Conservation (phyloP, 2,797 vertebrate species). For the Pitangus sulphuratus region DNA sequence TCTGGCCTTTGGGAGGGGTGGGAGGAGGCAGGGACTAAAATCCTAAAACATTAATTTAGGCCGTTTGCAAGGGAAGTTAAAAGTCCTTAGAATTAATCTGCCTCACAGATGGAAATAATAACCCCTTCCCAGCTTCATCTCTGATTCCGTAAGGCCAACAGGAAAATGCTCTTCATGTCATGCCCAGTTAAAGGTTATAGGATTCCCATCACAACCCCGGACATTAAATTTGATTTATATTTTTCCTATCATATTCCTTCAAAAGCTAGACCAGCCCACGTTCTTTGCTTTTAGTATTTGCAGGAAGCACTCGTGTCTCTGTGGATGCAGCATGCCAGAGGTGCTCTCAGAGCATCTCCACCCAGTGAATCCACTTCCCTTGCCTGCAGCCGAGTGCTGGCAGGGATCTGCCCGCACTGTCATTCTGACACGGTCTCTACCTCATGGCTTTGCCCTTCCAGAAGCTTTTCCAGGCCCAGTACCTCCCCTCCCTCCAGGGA, state of each 20-base stretch:
- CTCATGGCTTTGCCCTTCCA: not conserved
- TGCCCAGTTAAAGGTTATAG: not conserved
- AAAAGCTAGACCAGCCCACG: not conserved
- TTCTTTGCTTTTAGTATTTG: not conserved
- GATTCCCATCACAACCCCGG: not conserved
- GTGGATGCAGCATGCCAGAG: not conserved
- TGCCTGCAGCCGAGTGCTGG: rapidly evolving
- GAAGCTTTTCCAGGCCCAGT: not conserved
- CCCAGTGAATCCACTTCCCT: not conserved
- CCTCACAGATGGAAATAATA: not conserved
- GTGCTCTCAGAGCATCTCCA: not conserved
- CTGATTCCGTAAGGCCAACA: not conserved
- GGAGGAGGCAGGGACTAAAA: slow-evolving; percentile 20
- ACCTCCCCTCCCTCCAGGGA: not conserved
- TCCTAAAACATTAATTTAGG: slow-evolving; percentile 63
- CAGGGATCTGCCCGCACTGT: not conserved
- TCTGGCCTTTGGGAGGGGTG: not conserved
- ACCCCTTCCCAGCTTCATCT: not conserved
- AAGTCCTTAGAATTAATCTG: slow-evolving; percentile 41
- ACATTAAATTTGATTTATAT: not conserved
- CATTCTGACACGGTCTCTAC: not conserved
- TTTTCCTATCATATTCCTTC: not conserved
- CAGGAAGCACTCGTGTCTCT: not conserved
- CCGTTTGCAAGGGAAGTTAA: not conserved
- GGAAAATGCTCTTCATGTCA: not conserved